Conservation (phyloP, 1,140 invertebrate species). For the Riptortus pedestris region DNA sequence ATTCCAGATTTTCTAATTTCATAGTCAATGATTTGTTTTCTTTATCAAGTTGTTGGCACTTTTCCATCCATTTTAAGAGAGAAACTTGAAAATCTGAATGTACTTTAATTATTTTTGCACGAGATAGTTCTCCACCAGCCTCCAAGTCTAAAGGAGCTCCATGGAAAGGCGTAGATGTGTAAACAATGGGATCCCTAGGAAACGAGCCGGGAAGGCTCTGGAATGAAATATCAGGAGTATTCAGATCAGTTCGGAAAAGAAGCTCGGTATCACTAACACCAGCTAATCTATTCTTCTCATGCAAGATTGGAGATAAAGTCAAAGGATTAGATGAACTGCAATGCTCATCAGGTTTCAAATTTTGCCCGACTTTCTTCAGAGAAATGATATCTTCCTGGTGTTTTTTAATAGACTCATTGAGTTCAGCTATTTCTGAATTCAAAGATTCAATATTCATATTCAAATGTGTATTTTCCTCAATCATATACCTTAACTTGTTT, state of each 20-base stretch:
- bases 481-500: not conserved
- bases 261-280: not conserved
- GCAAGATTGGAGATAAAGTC: too few relatives aligned
- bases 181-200: too few relatives aligned
- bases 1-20: not conserved
- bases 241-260: not conserved
- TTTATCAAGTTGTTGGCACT: not conserved
- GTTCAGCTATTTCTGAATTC: not conserved
- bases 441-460: not conserved
- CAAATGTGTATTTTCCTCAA: not conserved
- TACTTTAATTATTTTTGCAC: not conserved
- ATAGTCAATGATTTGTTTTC: conserved; percentile 9
- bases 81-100: conserved; percentile 1
- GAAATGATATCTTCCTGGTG: not conserved
- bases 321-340: too few relatives aligned
- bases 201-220: not conserved
- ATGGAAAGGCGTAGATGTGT: conserved; percentile 17
- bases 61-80: conserved; percentile 20
- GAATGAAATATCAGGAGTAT: not conserved
- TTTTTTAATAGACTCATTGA: not conserved
- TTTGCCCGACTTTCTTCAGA: not conserved
- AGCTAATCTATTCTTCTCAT: not conserved
- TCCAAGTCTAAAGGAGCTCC: not conserved
- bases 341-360: not conserved
- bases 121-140: not conserved